A percentile compares a stretch with the other conserved stretches of the same genome.
Conservation (phyloP, 2,113 vertebrate genomes). For the Thomomys bottae region DNA sequence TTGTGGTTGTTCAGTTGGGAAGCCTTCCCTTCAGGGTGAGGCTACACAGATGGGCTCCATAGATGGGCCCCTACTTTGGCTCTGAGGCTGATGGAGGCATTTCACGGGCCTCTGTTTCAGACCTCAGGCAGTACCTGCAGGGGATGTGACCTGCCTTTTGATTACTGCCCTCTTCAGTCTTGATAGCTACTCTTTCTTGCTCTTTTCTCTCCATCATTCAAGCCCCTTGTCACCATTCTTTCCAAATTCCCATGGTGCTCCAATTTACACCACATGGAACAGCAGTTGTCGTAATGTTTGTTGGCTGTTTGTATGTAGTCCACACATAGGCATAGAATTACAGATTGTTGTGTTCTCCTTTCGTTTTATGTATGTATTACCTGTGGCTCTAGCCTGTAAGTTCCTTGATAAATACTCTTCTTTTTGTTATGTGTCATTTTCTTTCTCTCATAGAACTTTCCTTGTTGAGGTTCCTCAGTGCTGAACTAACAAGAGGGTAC, state of each 20-base stretch:
- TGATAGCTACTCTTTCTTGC: background rate
- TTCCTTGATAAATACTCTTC: constrained; percentile 65
- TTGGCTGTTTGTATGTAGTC: background rate
- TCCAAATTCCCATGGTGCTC: background rate
- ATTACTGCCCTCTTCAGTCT: background rate
- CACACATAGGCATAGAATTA: background rate
- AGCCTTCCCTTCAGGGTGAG: too few relatives aligned
- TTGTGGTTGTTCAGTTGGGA: too few relatives aligned
- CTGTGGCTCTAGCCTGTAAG: background rate
- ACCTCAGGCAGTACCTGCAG: background rate
- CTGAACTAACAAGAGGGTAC: constrained; percentile 97
- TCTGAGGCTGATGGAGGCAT: background rate
- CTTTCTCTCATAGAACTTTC: constrained; percentile 91
- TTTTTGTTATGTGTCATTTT: constrained; percentile 73
- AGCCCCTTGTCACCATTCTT: background rate
- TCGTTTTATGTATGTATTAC: background rate
- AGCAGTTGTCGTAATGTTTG: background rate
- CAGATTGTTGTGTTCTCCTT: background rate
- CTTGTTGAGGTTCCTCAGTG: constrained; percentile 93
- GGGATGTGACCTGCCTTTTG: background rate
- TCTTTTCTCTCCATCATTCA: background rate
- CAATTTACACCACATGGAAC: background rate
- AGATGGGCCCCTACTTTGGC: too few relatives aligned
- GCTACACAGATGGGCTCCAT: background rate
- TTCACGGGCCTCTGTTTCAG: background rate